Conservation (phyloP, 1,140 invertebrate species). For the Hetaerina americana region DNA sequence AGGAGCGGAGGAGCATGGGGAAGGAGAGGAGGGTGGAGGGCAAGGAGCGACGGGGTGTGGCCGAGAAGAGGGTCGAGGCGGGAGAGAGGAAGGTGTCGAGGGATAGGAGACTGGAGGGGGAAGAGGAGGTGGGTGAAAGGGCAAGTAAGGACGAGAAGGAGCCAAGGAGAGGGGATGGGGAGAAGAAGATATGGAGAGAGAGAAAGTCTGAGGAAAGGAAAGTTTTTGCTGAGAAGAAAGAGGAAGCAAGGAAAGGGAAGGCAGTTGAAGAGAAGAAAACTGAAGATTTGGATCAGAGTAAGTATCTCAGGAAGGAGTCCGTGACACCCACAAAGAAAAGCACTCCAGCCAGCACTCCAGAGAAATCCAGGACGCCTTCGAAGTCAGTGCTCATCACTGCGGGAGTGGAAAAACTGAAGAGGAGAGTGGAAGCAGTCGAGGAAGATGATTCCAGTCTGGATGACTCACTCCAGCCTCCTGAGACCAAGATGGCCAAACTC, state of each 20-base stretch:
- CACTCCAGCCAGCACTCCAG: neutral
- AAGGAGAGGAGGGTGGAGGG: conserved; percentile 18
- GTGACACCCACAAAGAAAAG: neutral
- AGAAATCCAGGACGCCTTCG: neutral
- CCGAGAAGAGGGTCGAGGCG: neutral
- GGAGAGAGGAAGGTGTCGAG: neutral
- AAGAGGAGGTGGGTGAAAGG: neutral
- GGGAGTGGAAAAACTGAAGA: neutral
- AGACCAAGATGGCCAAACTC: neutral
- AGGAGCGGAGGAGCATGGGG: conserved; percentile 19
- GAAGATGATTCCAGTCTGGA: neutral
- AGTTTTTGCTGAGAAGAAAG: neutral
- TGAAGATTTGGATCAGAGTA: neutral
- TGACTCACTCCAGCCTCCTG: neutral
- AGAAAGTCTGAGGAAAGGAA: neutral
- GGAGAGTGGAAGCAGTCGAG: neutral
- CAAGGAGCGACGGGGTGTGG: neutral
- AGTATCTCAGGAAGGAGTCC: neutral
- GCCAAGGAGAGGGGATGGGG: neutral
- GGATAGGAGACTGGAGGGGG: neutral
- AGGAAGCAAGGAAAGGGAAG: neutral
- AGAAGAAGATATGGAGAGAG: neutral
- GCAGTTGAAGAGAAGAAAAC: neutral
- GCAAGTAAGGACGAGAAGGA: neutral
- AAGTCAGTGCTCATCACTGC: neutral